Conservation (phyloP, 2,113 vertebrate genomes). For the Python bivittatus region DNA sequence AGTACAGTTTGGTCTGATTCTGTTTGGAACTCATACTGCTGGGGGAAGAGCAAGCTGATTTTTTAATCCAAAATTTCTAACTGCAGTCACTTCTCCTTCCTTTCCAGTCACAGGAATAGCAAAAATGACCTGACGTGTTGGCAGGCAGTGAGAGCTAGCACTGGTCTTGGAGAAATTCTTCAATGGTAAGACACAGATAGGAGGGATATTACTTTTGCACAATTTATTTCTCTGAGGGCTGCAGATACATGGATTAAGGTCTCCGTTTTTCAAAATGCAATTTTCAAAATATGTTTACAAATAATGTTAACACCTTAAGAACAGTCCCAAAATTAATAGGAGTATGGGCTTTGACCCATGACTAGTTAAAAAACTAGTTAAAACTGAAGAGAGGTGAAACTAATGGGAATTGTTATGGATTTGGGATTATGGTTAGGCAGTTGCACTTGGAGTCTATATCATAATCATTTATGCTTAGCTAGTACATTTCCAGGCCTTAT, state of each 20-base stretch:
- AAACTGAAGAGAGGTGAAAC: background rate
- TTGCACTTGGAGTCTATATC: background rate
- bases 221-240: background rate
- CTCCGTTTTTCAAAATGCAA: background rate
- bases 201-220: background rate
- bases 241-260: background rate
- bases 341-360: background rate
- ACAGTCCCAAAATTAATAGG: background rate
- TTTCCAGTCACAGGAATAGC: background rate
- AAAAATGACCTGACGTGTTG: background rate
- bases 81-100: background rate
- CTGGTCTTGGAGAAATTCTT: background rate
- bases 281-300: background rate
- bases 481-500: background rate
- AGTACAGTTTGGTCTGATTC: background rate
- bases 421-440: background rate
- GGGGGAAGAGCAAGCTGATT: background rate
- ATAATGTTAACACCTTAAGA: background rate
- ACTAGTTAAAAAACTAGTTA: too few relatives aligned
- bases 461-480: background rate
- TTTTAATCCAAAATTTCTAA: background rate
- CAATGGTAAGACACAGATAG: background rate
- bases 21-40: background rate
- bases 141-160: background rate
- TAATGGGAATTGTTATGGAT: background rate